Evolutionary conservation across 2,888 invertebrate species (phyloP).

Genomic region (Schrankia costaestrigalis): DNA sequence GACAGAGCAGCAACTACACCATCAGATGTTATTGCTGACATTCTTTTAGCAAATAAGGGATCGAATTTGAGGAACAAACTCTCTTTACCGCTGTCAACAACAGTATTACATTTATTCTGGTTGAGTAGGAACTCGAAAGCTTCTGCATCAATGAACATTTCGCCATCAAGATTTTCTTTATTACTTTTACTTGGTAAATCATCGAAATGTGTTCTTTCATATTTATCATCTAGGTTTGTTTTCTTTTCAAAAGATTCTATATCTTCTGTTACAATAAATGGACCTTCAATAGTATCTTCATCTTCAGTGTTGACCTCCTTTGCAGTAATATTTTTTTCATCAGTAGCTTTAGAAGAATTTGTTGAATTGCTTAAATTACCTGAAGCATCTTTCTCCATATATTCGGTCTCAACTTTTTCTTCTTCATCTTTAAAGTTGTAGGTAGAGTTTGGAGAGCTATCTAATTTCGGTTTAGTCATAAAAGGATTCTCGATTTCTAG

Average conservation of each 20-base stretch:
- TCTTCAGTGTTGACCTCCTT: slow-evolving; percentile 65
- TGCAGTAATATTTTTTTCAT: slow-evolving; percentile 49
- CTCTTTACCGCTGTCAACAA: slow-evolving; percentile 69
- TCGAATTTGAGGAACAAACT: slow-evolving; percentile 73
- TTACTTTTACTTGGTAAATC: slow-evolving; percentile 42
- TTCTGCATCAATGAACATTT: slow-evolving; percentile 72
- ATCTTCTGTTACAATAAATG: slow-evolving; percentile 64
- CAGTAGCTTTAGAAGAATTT: slow-evolving; percentile 46
- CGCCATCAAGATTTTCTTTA: slow-evolving; percentile 51
- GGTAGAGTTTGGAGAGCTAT: slow-evolving; percentile 24
- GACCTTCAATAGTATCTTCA: slow-evolving; percentile 71
- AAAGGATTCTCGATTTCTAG: slow-evolving; percentile 31
- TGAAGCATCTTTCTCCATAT: slow-evolving; percentile 39
- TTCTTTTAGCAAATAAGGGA: slow-evolving; percentile 65
- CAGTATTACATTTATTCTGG: slow-evolving; percentile 60
- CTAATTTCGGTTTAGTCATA: slow-evolving; percentile 30
- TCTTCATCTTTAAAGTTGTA: slow-evolving; percentile 16
- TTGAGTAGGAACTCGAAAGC: slow-evolving; percentile 70
- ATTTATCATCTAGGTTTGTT: slow-evolving; percentile 35
- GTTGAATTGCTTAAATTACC: slow-evolving; percentile 39
- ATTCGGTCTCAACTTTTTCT: slow-evolving; percentile 35
- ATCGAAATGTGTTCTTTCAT: slow-evolving; percentile 55
- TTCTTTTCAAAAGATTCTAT: slow-evolving; percentile 40
- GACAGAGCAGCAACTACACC: slow-evolving; percentile 55
- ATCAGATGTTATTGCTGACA: slow-evolving; percentile 48